Evolutionary conservation across 2,888 invertebrate species (phyloP).

Genomic region (Diarsia mendica): DNA sequence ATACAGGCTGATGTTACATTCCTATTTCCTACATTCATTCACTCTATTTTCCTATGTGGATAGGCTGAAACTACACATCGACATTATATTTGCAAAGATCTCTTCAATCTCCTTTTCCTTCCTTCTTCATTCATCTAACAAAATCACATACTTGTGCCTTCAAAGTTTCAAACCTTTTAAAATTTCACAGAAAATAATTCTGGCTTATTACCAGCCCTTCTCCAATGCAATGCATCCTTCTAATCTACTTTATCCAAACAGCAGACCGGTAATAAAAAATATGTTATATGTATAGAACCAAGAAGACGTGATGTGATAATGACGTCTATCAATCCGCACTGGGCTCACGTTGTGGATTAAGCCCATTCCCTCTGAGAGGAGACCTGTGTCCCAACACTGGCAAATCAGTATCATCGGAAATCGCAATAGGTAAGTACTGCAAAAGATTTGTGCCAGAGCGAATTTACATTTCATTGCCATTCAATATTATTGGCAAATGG

Average conservation of each 20-base stretch:
- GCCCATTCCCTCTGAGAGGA: no score
- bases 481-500: slow-evolving; percentile 41
- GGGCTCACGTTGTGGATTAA: no score
- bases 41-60: background rate
- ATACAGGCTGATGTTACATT: background rate
- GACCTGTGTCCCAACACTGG: no score
- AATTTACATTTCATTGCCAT: slow-evolving; percentile 36
- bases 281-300: no score
- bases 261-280: no score
- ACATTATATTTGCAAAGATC: background rate
- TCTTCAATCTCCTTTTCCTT: background rate
- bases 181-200: background rate
- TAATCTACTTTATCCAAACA: background rate
- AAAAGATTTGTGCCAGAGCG: slow-evolving; percentile 17
- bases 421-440: background rate
- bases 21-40: background rate
- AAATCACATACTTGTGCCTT: background rate
- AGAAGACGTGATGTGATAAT: no score
- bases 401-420: background rate
- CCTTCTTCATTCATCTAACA: background rate
- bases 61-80: background rate
- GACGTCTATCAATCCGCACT: no score
- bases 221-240: background rate
- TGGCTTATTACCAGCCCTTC: background rate
- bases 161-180: background rate